phyloP scores from a whole-genome alignment of 1,140 invertebrate genomes.

The Ectropis grisescens region DNA sequence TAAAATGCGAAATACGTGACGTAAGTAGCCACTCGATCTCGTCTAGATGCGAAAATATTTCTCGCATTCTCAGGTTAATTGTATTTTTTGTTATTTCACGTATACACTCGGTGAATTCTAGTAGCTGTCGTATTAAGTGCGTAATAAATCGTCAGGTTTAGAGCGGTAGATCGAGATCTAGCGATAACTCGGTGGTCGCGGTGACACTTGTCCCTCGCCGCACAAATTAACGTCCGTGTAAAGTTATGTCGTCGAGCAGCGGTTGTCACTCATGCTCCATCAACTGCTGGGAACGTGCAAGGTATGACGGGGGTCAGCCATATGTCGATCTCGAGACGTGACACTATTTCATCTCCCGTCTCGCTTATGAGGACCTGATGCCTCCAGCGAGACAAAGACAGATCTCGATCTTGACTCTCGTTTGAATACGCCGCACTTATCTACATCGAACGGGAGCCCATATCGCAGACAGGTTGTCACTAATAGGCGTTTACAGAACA shows the following conservation, averaged over 20 bases:
- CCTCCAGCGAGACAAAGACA: constrained; percentile 46
- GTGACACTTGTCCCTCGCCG: constrained; percentile 36
- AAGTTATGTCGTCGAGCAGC: constrained; percentile 47
- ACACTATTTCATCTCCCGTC: constrained; percentile 52
- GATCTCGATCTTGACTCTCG: constrained; percentile 27
- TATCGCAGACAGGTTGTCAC: constrained; percentile 51
- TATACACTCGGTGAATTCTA: constrained; percentile 39
- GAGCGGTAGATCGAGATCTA: constrained; percentile 40
- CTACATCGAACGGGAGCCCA: constrained; percentile 32
- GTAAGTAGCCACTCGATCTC: constrained; percentile 13
- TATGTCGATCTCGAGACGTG: constrained; percentile 52
- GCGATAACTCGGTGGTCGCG: constrained; percentile 40
- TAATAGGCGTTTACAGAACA: constrained; percentile 57
- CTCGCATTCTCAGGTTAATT: constrained; percentile 19
- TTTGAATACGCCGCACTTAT: constrained; percentile 46
- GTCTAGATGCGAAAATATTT: constrained; percentile 19
- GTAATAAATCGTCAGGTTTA: constrained; percentile 49
- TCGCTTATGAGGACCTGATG: constrained; percentile 39
- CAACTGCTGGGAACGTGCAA: constrained; percentile 60
- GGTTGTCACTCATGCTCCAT: constrained; percentile 68
- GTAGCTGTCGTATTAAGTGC: constrained; percentile 50
- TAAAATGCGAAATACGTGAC: constrained; percentile 12
- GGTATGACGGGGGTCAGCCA: constrained; percentile 65
- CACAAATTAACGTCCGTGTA: constrained; percentile 58
- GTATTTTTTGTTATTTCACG: constrained; percentile 19